Evolutionary conservation across 2,797 vertebrate species (phyloP), one percentile per base, ranked within the genome.

Genomic region (Tragelaphus eurycerus): DNA sequence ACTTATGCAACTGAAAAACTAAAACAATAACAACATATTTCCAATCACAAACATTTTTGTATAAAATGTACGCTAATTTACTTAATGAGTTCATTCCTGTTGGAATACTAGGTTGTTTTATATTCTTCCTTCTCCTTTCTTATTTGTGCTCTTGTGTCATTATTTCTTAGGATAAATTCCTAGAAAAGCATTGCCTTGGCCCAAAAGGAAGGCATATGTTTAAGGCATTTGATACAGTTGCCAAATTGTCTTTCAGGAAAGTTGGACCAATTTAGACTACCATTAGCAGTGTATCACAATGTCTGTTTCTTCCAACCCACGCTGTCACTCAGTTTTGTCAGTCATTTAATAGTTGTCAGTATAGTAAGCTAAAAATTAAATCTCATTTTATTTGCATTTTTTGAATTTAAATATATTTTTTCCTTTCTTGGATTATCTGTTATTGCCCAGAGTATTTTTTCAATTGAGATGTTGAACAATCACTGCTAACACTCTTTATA

Each of bases 231-330:
- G 67, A 91, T 94, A 31, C 10, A 55, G 62, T 96, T 96, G 96
- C 96, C 92, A 97, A 96, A 92, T 83, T 96, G 81, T 88, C 93
- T 96, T 97, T 97, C 78, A 97, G 78, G 88, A 96, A 97, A 95
- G 81, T 71, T 96, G 93, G 92, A 95, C 60, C 81, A 96, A 84
- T 97, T 97, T 96, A 95, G 46, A 97, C 8, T 86, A 46, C 76
- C 87, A 96, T 95, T 90, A 97, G 87, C 84, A 92, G 9, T 25
- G 27, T 48, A 85, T 71, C 81, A 88, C 62, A 86, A 87, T 95
- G 57, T 92, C 81, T 97, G 76, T 83, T 96, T 83, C 62, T 92
- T 97, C 86, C 78, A 93, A 90, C 6, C 9, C 57, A 84, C 38
- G 52, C 84, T 97, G 93, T 82, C 96, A 90, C 34, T 97, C 71